phyloP scores from a whole-genome alignment of 2,797 vertebrate genomes.

The Alectoris magna region DNA sequence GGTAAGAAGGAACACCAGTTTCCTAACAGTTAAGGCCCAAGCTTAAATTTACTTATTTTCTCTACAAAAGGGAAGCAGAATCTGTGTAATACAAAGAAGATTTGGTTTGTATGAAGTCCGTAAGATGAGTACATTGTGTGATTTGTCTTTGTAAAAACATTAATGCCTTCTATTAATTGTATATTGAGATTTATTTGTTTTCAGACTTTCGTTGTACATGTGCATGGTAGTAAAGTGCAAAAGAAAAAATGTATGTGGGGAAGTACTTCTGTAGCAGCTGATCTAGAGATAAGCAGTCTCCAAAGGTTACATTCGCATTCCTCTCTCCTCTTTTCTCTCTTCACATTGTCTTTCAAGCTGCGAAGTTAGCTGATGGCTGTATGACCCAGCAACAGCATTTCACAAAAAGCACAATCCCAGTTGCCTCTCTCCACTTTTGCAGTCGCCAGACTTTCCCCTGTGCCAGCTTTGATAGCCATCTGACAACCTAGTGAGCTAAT shows the following conservation, averaged over 20 bases:
- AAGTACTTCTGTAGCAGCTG: background rate
- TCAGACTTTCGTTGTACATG: background rate
- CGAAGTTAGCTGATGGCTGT: background rate
- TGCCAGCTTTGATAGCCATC: background rate
- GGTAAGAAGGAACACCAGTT: background rate
- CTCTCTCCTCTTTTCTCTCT: background rate
- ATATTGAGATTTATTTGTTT: background rate
- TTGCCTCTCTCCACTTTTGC: background rate
- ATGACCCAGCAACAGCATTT: background rate
- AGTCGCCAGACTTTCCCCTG: background rate
- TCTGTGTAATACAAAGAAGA: background rate
- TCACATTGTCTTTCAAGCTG: background rate
- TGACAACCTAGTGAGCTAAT: background rate
- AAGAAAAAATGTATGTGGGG: background rate
- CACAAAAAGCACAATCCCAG: background rate
- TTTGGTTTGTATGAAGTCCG: background rate
- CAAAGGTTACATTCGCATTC: background rate
- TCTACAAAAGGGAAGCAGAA: background rate
- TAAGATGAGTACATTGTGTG: background rate
- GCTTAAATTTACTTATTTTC: background rate
- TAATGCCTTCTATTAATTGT: background rate
- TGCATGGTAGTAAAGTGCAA: background rate
- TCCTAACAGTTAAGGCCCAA: background rate
- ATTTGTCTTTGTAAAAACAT: background rate
- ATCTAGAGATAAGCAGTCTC: background rate